Conservation (phyloP, 2,888 invertebrate species). For the Himalopsyche anomala region DNA sequence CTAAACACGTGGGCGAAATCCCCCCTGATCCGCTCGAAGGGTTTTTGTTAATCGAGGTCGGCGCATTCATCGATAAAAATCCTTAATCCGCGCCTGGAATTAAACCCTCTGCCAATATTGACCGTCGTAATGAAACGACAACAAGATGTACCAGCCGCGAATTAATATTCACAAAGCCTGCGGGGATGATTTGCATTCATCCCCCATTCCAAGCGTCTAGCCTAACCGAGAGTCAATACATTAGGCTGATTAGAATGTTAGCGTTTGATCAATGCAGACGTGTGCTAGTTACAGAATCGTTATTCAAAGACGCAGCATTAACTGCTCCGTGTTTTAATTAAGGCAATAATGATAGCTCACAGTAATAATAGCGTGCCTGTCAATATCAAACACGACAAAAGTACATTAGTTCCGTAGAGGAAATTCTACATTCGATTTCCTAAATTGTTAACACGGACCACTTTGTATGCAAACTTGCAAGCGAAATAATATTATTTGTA, state of each 20-base stretch:
- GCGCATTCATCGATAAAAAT: neutral
- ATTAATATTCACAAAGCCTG: slow-evolving; percentile 57
- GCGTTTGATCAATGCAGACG: slow-evolving; percentile 49
- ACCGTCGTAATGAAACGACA: slow-evolving; percentile 63
- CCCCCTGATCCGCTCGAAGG: neutral
- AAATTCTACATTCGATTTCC: no score
- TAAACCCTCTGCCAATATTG: slow-evolving; percentile 54
- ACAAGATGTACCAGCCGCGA: slow-evolving; percentile 54
- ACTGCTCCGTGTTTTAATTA: slow-evolving; percentile 7
- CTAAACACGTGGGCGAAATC: neutral
- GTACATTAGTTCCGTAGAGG: no score
- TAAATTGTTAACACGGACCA: no score
- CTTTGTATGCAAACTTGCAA: no score
- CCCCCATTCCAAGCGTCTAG: slow-evolving; percentile 39
- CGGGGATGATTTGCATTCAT: slow-evolving; percentile 43
- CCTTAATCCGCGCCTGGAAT: slow-evolving; percentile 19
- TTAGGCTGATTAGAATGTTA: slow-evolving; percentile 60
- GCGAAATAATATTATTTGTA: no score
- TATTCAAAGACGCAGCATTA: neutral
- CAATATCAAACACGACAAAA: no score
- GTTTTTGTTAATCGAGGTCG: neutral
- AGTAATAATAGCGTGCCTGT: neutral
- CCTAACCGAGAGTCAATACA: slow-evolving; percentile 59
- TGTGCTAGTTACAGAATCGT: slow-evolving; percentile 11
- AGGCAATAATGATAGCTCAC: neutral